These are phyloP conservation scores for Drosophila cyrtoloma DNA, from an alignment of 2,888 invertebrate species.

Conservation along the genomic window DNA sequence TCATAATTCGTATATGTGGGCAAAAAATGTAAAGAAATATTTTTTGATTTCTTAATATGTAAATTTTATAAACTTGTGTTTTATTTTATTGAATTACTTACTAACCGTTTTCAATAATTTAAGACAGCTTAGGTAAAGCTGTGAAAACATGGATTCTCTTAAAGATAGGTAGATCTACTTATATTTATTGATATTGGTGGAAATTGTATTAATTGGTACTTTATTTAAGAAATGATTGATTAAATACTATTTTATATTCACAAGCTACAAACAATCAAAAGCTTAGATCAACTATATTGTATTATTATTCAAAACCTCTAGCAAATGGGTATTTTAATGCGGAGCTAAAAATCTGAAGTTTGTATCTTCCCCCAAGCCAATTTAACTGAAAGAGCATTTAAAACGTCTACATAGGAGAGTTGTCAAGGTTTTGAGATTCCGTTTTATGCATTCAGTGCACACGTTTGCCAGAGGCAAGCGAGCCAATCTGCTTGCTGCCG, in stretches of 20 bases:
- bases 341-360: not conserved
- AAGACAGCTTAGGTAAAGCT: not conserved
- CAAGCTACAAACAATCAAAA: not conserved
- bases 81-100: not conserved
- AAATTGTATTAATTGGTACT: not conserved
- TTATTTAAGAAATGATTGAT: not conserved
- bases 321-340: not conserved
- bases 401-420: constrained; percentile 3
- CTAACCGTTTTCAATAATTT: not conserved
- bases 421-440: constrained; percentile 59
- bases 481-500: constrained; percentile 68
- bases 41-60: constrained; percentile 5
- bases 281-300: not conserved
- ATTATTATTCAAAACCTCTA: not conserved
- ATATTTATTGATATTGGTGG: not conserved
- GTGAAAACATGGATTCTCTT: not conserved
- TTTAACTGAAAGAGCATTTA: constrained; percentile 42
- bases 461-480: constrained; percentile 69
- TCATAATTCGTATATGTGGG: not conserved
- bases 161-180: not conserved
- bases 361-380: not conserved
- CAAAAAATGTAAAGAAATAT: not conserved
- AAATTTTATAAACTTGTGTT: not conserved
- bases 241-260: not conserved
- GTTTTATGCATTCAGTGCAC: constrained; percentile 79